Conservation (phyloP, 2,113 vertebrate species). For the Tachysurus fulvidraco region DNA sequence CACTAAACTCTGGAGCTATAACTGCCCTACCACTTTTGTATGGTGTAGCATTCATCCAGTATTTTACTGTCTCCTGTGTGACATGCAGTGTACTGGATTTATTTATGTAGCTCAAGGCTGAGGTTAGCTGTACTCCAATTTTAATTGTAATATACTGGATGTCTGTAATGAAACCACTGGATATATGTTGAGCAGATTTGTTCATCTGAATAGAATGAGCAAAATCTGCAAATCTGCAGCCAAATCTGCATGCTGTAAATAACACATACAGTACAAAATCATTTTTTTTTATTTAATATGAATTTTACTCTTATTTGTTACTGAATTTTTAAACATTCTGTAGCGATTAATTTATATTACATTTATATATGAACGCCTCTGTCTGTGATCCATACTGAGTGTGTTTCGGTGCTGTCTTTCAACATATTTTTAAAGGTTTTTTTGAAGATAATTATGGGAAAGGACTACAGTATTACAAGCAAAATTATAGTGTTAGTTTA, state of each 20-base stretch:
- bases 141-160: background rate
- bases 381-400: background rate
- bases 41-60: background rate
- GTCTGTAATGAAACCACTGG: no score
- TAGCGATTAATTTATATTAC: background rate
- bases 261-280: background rate
- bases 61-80: background rate
- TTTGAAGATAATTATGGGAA: background rate
- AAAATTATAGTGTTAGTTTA: background rate
- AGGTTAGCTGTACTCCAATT: background rate
- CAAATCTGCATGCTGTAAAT: background rate
- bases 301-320: background rate
- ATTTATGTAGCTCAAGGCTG: background rate
- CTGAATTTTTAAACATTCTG: background rate
- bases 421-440: background rate
- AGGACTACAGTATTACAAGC: background rate
- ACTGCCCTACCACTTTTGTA: background rate
- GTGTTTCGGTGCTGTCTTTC: background rate
- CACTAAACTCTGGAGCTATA: no score
- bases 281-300: background rate
- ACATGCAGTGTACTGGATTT: background rate
- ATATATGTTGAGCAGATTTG: background rate
- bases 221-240: background rate
- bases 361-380: background rate
- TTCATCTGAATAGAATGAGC: background rate